A percentile compares a stretch with the other conserved stretches of the same genome.
Evolutionary conservation across 1,140 invertebrate genomes (phyloP).

Genomic region (Coptotermes formosanus): DNA sequence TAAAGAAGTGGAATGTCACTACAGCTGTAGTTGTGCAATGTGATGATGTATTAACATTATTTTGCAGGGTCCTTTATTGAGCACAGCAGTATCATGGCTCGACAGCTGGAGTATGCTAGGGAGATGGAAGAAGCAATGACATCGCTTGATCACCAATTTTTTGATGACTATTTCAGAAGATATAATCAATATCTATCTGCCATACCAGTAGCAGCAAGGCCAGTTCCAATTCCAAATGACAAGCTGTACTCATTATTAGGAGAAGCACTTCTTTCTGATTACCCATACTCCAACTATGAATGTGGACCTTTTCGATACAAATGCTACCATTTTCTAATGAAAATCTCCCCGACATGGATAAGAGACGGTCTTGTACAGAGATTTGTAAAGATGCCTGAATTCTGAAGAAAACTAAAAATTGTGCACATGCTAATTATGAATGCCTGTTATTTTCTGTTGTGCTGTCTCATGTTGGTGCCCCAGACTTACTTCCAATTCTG

Average conservation of each 20-base stretch:
- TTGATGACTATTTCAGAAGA: slow-evolving; percentile 11
- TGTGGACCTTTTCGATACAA: neutral
- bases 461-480: too few species aligned
- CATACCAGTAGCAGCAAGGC: neutral
- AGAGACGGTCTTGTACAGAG: neutral
- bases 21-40: too few species aligned
- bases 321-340: neutral
- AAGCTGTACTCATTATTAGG: neutral
- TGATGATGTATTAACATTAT: neutral
- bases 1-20: neutral
- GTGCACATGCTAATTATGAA: too few species aligned
- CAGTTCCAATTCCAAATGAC: neutral
- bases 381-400: neutral
- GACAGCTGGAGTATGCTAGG: neutral
- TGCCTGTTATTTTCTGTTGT: too few species aligned
- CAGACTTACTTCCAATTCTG: too few species aligned
- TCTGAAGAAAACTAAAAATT: too few species aligned
- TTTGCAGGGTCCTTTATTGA: slow-evolving; percentile 14
- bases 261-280: neutral
- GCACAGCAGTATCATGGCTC: slow-evolving; percentile 3
- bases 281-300: neutral
- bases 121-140: slow-evolving; percentile 25
- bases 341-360: slow-evolving; percentile 5
- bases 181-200: neutral
- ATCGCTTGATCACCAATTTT: neutral